Base-by-base conservation (phyloP, 1,140 invertebrate species). In the Macrobrachium nipponense region DNA sequence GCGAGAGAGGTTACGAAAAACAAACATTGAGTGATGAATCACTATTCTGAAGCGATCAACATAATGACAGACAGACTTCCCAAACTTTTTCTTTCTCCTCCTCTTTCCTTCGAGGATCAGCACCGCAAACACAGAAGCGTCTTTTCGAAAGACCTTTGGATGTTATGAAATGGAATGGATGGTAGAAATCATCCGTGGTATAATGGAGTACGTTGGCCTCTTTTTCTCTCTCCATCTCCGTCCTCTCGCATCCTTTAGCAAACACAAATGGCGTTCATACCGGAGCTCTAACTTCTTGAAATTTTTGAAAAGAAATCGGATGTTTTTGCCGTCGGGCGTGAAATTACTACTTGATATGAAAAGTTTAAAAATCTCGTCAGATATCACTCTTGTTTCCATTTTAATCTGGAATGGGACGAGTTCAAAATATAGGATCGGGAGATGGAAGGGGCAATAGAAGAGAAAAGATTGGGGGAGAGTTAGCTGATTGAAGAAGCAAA, bases 321-420 rank as follows among this genome's bases (percentile, higher is more conserved):
- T 82, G 81, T 73, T 83, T 76, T 68, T 70, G 14, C 58, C 72
- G 27, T 43, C 60, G 23, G 73, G 72, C 81, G 73, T 77, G 73
- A 83, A 83, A 76, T 83, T 77, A 83, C 81, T 66, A 58, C 72
- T 83, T 83, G 72, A 83, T 83, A 83, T 83, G 81, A 83, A 77
- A 83, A 83, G 36, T 64, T 76, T 62, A 58, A 76, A 64, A 82
- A 82, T 44, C 70, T 82, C 81, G 81, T 82, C 76, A 83, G 72
- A 27, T 75, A 64, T 83, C 81, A 66, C 81, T 83, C 61, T 64
- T 77, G 78, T 58, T 66, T 59, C 60, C 60, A 62, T 81, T n/a
- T 51, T 58, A 18, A 73, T 73, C 27, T n/a, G 70, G 59, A 75
- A 18, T n/a, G 18, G 11, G 17, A 14, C 73, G 17, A 14, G 51